Conservation (phyloP, 1,140 invertebrate species). For the Drosophila sechellia region DNA sequence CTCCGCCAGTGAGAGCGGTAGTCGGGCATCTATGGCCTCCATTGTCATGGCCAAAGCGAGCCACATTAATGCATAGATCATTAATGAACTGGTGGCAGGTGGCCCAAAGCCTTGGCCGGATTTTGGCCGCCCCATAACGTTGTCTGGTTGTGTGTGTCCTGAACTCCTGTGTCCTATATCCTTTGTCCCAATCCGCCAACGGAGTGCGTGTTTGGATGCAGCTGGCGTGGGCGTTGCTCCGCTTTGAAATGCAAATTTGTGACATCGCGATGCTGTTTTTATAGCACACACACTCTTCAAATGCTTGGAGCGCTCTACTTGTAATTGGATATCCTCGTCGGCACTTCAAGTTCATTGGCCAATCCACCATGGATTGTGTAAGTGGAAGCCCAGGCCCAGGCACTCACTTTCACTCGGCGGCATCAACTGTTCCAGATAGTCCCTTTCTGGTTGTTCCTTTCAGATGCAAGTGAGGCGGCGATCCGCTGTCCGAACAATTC, state of each 20-base stretch:
- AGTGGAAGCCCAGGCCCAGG: constrained; percentile 30
- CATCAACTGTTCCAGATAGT: constrained; percentile 15
- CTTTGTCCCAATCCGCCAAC: constrained; percentile 22
- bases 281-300: constrained; percentile 35
- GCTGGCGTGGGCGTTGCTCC: constrained; percentile 27
- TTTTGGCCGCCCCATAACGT: constrained; percentile 29
- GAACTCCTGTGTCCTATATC: constrained; percentile 3
- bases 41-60: constrained; percentile 62
- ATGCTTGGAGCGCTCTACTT: background rate
- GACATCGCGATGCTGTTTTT: constrained; percentile 44
- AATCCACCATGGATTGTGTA: constrained; percentile 45
- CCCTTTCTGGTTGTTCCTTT: constrained; percentile 35
- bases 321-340: constrained; percentile 56
- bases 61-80: constrained; percentile 69
- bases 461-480: constrained; percentile 8
- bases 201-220: constrained; percentile 13
- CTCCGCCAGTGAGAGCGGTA: constrained; percentile 27
- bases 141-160: background rate
- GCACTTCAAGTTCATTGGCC: constrained; percentile 64
- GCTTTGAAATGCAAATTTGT: constrained; percentile 53
- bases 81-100: constrained; percentile 59
- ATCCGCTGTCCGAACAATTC: constrained; percentile 10
- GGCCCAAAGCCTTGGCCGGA: constrained; percentile 9
- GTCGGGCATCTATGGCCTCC: constrained; percentile 35
- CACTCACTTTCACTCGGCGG: constrained; percentile 56